Conservation (phyloP, 2,888 invertebrate species). For the Heliconius charithonia region DNA sequence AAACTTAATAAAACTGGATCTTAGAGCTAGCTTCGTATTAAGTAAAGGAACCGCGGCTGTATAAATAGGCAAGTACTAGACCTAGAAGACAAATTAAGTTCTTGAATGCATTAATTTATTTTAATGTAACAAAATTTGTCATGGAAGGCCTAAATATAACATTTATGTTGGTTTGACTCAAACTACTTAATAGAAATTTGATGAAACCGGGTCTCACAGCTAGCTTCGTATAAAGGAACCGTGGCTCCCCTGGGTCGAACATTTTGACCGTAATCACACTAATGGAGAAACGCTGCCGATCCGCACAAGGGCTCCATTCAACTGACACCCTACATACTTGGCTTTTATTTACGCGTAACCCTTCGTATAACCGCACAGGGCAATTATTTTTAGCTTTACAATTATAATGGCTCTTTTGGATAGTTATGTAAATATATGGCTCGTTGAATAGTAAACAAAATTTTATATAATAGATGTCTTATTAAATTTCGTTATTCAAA, state of each 20-base stretch:
- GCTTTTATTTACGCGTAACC: constrained; percentile 49
- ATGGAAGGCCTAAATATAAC: no score
- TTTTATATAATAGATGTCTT: background rate
- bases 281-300: constrained; percentile 75
- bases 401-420: constrained; percentile 23
- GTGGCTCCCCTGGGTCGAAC: constrained; percentile 64
- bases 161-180: background rate
- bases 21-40: no score
- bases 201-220: constrained; percentile 33
- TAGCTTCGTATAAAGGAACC: constrained; percentile 44
- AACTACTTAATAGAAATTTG: constrained; percentile 7
- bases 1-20: no score
- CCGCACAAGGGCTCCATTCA: constrained; percentile 64
- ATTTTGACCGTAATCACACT: constrained; percentile 81
- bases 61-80: no score
- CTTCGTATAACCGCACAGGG: constrained; percentile 35
- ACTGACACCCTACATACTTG: constrained; percentile 61
- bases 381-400: constrained; percentile 40
- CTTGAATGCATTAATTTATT: no score
- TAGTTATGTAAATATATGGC: background rate
- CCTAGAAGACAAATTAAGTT: no score
- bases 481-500: constrained; percentile 3
- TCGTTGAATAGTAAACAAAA: background rate
- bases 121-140: no score
- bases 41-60: no score